Evolutionary conservation across 2,113 vertebrate genomes (phyloP), one percentile per base, ranked within the genome.

Genomic region (Phalacrocorax carbo): DNA sequence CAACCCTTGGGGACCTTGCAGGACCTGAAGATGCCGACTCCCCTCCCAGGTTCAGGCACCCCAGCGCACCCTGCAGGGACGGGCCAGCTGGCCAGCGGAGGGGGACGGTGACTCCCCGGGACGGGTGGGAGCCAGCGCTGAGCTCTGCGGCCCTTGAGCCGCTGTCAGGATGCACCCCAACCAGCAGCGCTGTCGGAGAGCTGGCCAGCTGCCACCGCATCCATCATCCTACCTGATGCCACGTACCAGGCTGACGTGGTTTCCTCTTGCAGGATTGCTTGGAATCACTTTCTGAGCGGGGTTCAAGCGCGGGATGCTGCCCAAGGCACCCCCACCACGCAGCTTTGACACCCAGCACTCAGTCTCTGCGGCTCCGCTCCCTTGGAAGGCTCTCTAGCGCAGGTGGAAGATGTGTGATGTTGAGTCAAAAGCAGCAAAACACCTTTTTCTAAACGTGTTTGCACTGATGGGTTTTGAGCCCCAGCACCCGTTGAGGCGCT

Each of bases 141-240:
- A 88, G 73, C 52, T 42, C 42, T 66, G 57, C 9, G 3, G 38
- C 52, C 18, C 36, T 49, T 10, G 5, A 70, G 77, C 29, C 7
- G 3, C 48, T 13, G 1, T 10, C 2, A 1, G 73, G 58, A 82
- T 30, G 15, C 15, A 8, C 21, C 51, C 69, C 10, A 27, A 32
- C 15, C 0, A 0, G 62, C 34, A 66, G 64, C 0, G 0, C 38
- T 44, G 60, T 3, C 0, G 0, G 10, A 70, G 32, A 51, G 40
- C 80, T 46, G 52, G 32, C 34, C 15, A 21, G 54, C 70, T 70
- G 57, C 86, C 85, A 61, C 8, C 0, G 71, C 62, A 80, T 2
- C 88, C 71, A 48, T n/a, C 66, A 29, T 7, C 85, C 64, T 3
- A 36, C 62, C 82, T 84, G 85, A 48, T 3, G 62, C 62, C 66